phyloP scores from a whole-genome alignment of 1,140 invertebrate species.

The Drosophila suzukii region DNA sequence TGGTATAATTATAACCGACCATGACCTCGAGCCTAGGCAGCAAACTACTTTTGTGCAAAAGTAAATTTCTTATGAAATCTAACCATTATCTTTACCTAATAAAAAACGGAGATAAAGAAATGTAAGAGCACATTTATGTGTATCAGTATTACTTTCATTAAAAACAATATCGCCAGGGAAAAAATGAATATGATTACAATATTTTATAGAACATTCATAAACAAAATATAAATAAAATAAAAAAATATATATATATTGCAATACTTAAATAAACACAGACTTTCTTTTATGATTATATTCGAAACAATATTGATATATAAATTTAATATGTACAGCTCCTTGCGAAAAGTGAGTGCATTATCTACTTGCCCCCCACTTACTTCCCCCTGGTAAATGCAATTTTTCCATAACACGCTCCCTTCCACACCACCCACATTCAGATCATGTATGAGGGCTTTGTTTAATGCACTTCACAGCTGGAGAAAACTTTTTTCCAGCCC shows the following conservation, averaged over 20 bases:
- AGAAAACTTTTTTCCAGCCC: slow-evolving; percentile 32
- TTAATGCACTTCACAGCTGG: slow-evolving; percentile 50
- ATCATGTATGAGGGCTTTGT: slow-evolving; percentile 34
- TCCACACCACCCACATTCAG: slow-evolving; percentile 7
- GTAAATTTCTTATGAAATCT: not conserved
- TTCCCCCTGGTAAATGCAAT: slow-evolving; percentile 5
- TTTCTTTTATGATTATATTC: too few relatives aligned
- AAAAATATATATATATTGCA: too few relatives aligned
- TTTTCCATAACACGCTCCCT: not conserved
- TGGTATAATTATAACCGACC: not conserved
- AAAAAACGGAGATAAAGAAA: too few relatives aligned
- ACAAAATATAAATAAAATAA: too few relatives aligned
- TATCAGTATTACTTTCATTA: too few relatives aligned
- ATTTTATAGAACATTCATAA: too few relatives aligned
- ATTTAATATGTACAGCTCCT: not conserved
- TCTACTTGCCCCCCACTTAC: not conserved
- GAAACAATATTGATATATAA: not conserved
- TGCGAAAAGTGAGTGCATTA: not conserved
- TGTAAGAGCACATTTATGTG: too few relatives aligned
- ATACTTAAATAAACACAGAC: too few relatives aligned
- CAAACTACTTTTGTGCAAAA: not conserved
- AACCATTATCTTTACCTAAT: not conserved
- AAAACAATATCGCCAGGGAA: too few relatives aligned
- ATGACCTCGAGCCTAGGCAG: not conserved
- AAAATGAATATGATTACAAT: too few relatives aligned